Evolutionary conservation across 2,113 vertebrate genomes (phyloP), one percentile per base, ranked within the genome.

Genomic region (Vombatus ursinus): DNA sequence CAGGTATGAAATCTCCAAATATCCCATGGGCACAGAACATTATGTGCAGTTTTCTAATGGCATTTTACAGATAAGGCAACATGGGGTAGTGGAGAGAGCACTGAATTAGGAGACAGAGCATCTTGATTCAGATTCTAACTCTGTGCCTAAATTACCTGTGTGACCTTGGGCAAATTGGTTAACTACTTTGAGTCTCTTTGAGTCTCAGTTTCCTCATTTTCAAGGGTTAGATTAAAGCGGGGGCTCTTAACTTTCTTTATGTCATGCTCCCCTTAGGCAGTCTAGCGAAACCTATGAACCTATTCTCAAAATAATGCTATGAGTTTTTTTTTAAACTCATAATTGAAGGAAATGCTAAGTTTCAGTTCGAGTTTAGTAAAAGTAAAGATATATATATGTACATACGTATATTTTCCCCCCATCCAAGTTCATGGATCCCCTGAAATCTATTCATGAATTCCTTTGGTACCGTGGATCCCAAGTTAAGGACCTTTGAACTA

Each of bases 1-100:
- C 99, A 99, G 99, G 99, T 99, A 99, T 98, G 98, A 22, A 52
- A 92, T 94, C 97, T 96, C 96, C 97, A n/a, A 61, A 77, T 96
- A 23, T 93, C 92, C 6, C 0, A 0, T 2, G 28, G 14, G 0
- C 68, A 48, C 91, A 50, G n/a, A 89, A 90, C 93, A 90, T 52
- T 92, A 93, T 90, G 96, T 96, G 93, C 61, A 22, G 19, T n/a
- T 84, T 84, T 84, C 68, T 23, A 22, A 44, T 44, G 68, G 68
- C 68, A 84, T 84, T 84, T 84, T 84, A 44, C 19, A 84, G 68
- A 44, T 22, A 84, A 44, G 68, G 37, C 19, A 44, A 16, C 68
- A 22, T 84, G 37, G n/a, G n/a, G 19, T 7, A 44, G 68, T 44
- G 61, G 7, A 84, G 19, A 44, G n/a, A 84, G 7, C n/a, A 8